Conservation (phyloP, 2,797 vertebrate species). For the Coilia nasus region DNA sequence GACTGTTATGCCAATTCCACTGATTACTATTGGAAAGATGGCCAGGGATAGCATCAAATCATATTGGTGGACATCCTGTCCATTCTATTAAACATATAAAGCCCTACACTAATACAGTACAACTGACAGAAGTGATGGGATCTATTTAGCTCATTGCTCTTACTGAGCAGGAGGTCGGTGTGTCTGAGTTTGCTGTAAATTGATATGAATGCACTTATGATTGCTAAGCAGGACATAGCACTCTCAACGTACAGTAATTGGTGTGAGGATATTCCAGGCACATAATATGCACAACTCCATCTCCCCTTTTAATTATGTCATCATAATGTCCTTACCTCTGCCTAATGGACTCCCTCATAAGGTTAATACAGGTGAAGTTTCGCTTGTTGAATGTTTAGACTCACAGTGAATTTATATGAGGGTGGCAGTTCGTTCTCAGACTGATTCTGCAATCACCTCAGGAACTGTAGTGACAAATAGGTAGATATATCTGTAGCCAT, state of each 20-base stretch:
- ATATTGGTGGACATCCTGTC: neutral
- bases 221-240: neutral
- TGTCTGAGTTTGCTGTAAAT: neutral
- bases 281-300: neutral
- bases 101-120: neutral
- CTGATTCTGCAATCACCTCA: neutral
- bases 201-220: neutral
- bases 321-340: neutral
- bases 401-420: neutral
- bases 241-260: neutral
- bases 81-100: neutral
- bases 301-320: neutral
- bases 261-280: neutral
- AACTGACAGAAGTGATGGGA: neutral
- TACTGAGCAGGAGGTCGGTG: neutral
- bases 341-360: neutral
- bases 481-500: too few relatives aligned
- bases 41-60: neutral
- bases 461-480: too few relatives aligned
- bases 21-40: too few relatives aligned
- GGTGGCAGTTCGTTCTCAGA: neutral
- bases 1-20: too few relatives aligned
- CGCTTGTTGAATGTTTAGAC: neutral
- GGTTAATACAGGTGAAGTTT: conserved; percentile 8
- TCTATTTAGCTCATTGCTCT: neutral